A percentile compares a stretch with the other conserved stretches of the same genome.
These are phyloP conservation scores for Conus ventricosus DNA, from an alignment of 1,140 invertebrate genomes.

Conservation along the genomic window DNA sequence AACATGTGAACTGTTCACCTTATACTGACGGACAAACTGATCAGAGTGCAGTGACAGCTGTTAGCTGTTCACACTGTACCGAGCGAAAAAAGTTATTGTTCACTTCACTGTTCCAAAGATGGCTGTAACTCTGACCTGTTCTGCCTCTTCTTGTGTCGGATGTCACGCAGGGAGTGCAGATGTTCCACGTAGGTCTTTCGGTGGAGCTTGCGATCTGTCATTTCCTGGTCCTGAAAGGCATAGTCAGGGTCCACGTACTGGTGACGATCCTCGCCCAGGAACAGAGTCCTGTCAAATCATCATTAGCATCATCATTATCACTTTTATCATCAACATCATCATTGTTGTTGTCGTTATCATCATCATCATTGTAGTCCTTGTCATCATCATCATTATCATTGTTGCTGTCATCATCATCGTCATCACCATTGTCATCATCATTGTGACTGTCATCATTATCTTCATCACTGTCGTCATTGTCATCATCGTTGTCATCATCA, in stretches of 20 bases:
- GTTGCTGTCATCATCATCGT: neutral
- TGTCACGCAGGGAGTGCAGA: conserved; percentile 63
- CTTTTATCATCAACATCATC: neutral
- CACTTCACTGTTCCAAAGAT: too few relatives aligned
- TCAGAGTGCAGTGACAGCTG: too few relatives aligned
- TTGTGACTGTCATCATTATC: neutral
- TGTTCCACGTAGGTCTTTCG: conserved; percentile 63
- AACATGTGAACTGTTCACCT: too few relatives aligned
- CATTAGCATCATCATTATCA: neutral
- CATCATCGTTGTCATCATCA: neutral
- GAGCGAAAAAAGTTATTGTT: too few relatives aligned
- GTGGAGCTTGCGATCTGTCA: conserved; percentile 56
- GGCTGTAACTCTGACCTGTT: conserved; percentile 47
- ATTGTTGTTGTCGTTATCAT: neutral
- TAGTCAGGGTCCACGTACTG: conserved; percentile 74
- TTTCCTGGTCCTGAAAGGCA: conserved; percentile 67
- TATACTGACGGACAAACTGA: too few relatives aligned
- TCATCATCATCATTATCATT: neutral
- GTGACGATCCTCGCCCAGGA: conserved; percentile 67
- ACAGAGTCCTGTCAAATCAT: conserved; percentile 66
- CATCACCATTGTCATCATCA: neutral
- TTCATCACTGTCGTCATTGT: neutral
- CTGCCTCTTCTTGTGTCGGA: conserved; percentile 51
- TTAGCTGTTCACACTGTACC: too few relatives aligned
- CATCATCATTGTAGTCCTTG: neutral